Conservation (phyloP, 1,140 invertebrate species). For the Heterodera schachtii region DNA sequence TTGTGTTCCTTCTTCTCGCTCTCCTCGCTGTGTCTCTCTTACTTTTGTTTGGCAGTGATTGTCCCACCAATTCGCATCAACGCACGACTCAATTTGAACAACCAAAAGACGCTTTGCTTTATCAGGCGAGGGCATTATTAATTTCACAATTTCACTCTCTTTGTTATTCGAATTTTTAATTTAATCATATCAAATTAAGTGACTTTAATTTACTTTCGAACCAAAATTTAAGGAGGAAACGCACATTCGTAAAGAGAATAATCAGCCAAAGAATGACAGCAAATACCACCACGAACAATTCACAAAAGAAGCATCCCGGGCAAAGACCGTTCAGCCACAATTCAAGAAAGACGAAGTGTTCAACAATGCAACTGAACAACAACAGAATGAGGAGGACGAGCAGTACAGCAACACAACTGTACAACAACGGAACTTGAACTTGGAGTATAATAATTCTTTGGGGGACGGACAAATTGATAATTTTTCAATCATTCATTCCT, state of each 20-base stretch:
- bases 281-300: background rate
- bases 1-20: conserved; percentile 12
- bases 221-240: background rate
- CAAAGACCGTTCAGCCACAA: background rate
- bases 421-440: too few relatives aligned
- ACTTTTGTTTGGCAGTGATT: background rate
- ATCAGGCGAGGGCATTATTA: too few relatives aligned
- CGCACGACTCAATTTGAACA: background rate
- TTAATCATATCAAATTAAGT: too few relatives aligned
- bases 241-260: background rate
- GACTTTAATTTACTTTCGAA: too few relatives aligned
- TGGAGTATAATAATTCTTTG: too few relatives aligned
- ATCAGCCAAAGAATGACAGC: background rate
- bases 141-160: too few relatives aligned
- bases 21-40: conserved; percentile 24
- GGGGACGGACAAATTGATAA: too few relatives aligned
- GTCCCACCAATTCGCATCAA: background rate
- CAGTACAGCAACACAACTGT: too few relatives aligned
- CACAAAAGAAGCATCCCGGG: background rate
- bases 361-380: too few relatives aligned
- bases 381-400: too few relatives aligned
- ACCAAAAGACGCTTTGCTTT: background rate
- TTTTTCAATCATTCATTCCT: too few relatives aligned
- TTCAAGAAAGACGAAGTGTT: background rate
- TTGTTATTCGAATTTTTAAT: too few relatives aligned